Conservation (phyloP, 2,888 invertebrate species). For the Labia minor region DNA sequence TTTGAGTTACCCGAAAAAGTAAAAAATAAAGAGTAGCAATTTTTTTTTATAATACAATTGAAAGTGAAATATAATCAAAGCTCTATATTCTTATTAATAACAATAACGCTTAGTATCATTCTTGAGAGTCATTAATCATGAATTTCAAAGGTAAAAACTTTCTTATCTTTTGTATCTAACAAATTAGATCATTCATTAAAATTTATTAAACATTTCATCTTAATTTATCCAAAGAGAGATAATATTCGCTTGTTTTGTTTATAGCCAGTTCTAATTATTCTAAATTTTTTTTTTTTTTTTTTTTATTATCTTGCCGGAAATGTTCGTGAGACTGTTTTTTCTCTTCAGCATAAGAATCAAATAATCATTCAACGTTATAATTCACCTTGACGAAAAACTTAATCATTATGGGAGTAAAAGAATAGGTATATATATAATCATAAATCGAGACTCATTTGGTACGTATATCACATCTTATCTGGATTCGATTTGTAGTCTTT, state of each 20-base stretch:
- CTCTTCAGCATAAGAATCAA: neutral
- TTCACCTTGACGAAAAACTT: neutral
- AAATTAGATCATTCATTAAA: constrained; percentile 1
- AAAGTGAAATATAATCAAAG: too few relatives aligned
- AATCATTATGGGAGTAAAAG: neutral
- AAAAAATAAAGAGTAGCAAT: too few relatives aligned
- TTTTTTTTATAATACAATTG: too few relatives aligned
- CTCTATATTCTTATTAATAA: too few relatives aligned
- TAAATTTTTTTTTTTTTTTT: neutral
- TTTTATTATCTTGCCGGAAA: neutral
- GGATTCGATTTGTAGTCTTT: constrained; percentile 13
- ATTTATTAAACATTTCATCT: neutral
- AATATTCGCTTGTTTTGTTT: neutral
- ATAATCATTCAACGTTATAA: neutral
- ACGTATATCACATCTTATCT: constrained; percentile 13
- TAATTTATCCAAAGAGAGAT: neutral
- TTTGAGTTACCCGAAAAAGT: too few relatives aligned
- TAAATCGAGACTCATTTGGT: constrained; percentile 1
- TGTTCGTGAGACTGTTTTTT: neutral
- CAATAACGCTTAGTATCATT: too few relatives aligned
- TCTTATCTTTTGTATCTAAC: neutral
- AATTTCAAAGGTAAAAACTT: neutral
- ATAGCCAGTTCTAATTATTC: neutral
- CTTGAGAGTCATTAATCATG: constrained; percentile 8
- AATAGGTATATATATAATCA: neutral